Evolutionary conservation across 2,113 vertebrate species (phyloP), one percentile per base, ranked within the genome.

Genomic region (Phocoena sinus): DNA sequence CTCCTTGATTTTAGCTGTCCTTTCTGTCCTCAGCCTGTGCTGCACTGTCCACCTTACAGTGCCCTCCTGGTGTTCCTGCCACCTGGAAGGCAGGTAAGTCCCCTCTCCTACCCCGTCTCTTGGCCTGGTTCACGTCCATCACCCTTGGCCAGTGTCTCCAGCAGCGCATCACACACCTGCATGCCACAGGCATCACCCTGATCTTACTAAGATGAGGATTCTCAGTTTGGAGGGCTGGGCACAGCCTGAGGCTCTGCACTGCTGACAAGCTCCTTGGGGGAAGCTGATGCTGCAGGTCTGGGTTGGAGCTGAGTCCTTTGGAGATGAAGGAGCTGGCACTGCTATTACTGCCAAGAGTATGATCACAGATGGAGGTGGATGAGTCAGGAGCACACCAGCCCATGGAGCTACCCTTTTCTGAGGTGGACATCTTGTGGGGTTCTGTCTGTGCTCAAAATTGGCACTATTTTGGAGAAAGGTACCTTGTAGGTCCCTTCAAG

Each of bases 121-220:
- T 2, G 2, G 23, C 47, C 47, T 44, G 36, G 47, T 23, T 41
- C 5, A 7, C 0, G 0, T 2, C 56, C 5, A 3, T 41, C n/a
- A 1, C 18, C 70, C 67, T 87, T 5, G 9, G 50, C 17, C 50
- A 9, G 25, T 1, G 23, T 38, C 47, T 58, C n/a, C 9, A 18
- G 38, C 38, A 26, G 13, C 0, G 0, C 38, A 13, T 4, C 9
- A 8, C 18, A 3, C 36, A 9, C 10, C 5, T 13, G 33, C 23
- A 8, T 4, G 13, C 21, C 5, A 2, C 20, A 25, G 4, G 20
- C 0, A 0, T 33, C 26, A 20, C 26, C 15, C 11, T 33, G 28
- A 26, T 20, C 65, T 28, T 71, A 44, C 73, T 58, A 60, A 38
- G 76, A 38, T 18, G 5, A 26, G 83, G 77, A 8, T 36, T 28